These are phyloP conservation scores for Pagrus major DNA, from an alignment of 2,113 vertebrate species.

Conservation along the genomic window DNA sequence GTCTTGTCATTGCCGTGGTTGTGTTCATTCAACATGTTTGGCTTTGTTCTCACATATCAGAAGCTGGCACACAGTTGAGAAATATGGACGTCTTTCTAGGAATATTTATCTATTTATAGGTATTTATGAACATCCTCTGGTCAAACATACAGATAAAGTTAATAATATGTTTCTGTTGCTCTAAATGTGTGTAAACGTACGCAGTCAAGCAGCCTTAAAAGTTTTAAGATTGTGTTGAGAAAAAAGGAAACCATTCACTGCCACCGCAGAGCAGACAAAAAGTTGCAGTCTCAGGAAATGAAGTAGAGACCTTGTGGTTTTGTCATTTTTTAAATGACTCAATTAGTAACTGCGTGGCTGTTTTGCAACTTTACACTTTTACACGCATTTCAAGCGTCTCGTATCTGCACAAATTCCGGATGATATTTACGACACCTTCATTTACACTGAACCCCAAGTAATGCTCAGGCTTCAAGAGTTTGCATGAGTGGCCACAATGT, in stretches of 20 bases:
- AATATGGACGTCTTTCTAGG: neutral
- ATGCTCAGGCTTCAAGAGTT: too few relatives aligned
- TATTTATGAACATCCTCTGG: neutral
- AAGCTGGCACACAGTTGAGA: neutral
- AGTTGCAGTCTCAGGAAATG: neutral
- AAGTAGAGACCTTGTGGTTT: neutral
- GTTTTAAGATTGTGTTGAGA: neutral
- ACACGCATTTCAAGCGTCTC: too few relatives aligned
- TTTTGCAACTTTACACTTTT: too few relatives aligned
- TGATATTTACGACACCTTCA: neutral
- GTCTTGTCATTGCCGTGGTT: neutral
- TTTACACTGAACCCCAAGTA: neutral
- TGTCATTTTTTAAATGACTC: neutral
- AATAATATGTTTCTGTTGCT: neutral
- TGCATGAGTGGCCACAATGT: too few relatives aligned
- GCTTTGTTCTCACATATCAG: neutral
- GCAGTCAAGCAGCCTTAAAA: too few relatives aligned
- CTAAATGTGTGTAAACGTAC: too few relatives aligned
- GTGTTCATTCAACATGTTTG: constrained; percentile 2
- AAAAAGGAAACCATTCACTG: too few relatives aligned
- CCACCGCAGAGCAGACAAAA: neutral
- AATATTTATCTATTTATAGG: neutral
- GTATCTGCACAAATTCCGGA: too few relatives aligned
- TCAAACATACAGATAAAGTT: neutral
- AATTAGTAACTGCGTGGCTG: neutral